Evolutionary conservation across 2,113 vertebrate genomes (phyloP).

Genomic region (Mastomys natalensis): DNA sequence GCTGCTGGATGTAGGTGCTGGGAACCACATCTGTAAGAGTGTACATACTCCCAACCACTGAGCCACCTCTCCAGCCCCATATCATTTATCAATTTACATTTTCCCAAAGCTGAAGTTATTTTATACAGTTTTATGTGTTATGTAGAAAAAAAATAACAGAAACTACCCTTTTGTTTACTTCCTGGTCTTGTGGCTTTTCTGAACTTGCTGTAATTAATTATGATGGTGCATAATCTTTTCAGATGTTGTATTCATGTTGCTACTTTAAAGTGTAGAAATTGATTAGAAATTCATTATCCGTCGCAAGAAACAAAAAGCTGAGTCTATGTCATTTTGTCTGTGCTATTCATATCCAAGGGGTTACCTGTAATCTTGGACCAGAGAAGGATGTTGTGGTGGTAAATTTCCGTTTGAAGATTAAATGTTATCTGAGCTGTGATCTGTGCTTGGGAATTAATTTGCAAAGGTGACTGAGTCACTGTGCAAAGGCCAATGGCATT

Average conservation of each 20-base stretch:
- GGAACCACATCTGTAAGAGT: background rate
- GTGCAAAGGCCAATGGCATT: background rate
- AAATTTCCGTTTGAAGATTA: constrained; percentile 49
- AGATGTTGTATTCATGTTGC: constrained; percentile 26
- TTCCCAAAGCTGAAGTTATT: constrained; percentile 33
- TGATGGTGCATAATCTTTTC: background rate
- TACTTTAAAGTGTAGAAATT: constrained; percentile 38
- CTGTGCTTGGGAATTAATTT: background rate
- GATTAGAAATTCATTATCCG: background rate
- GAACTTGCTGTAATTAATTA: constrained; percentile 30
- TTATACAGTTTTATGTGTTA: background rate
- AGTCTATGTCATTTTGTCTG: background rate
- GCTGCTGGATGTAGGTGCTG: too few relatives aligned
- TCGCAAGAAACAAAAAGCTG: background rate
- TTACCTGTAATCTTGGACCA: background rate
- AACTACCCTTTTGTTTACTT: background rate
- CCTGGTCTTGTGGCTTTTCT: constrained; percentile 16
- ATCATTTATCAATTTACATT: constrained; percentile 8
- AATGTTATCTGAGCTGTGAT: background rate
- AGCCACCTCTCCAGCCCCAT: background rate
- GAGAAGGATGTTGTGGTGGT: background rate
- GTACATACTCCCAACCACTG: too few relatives aligned
- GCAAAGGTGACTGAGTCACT: background rate
- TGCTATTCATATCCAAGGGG: constrained; percentile 7
- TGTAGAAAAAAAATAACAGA: constrained; percentile 32